phyloP scores from a whole-genome alignment of 2,888 invertebrate species.

The Polymixis flavicincta region DNA sequence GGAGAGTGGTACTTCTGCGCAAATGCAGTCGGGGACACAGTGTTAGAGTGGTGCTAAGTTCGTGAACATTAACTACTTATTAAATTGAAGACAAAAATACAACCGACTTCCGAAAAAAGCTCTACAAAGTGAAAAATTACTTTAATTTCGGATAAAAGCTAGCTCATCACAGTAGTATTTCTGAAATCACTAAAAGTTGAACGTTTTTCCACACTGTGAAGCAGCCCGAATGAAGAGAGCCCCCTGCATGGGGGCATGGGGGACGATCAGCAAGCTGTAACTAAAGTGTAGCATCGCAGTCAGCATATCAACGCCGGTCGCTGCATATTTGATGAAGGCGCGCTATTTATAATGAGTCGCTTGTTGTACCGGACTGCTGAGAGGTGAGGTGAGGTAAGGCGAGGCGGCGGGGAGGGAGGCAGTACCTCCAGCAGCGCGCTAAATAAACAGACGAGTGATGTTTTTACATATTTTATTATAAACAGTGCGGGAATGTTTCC shows the following conservation, averaged over 20 bases:
- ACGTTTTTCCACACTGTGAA: not conserved
- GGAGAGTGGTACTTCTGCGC: not conserved
- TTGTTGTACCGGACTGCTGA: not conserved
- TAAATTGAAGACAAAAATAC: not conserved
- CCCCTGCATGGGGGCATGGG: not conserved
- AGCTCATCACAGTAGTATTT: too few species aligned
- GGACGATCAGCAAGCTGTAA: not conserved
- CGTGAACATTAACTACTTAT: not conserved
- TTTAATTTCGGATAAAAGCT: too few species aligned
- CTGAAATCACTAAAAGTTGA: not conserved
- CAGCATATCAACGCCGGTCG: not conserved
- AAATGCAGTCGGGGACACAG: not conserved
- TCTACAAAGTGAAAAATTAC: too few species aligned
- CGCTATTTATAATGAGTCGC: constrained; percentile 51
- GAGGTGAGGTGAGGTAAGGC: not conserved
- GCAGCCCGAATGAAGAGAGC: not conserved
- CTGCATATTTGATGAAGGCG: constrained; percentile 43
- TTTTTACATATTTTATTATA: constrained; percentile 62
- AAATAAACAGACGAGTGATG: constrained; percentile 51
- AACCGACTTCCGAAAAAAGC: too few species aligned
- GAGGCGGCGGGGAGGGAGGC: not conserved
- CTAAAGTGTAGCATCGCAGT: not conserved
- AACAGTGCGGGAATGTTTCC: constrained; percentile 51
- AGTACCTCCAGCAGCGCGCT: constrained; percentile 17
- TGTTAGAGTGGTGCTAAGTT: not conserved